Evolutionary conservation across 1,140 invertebrate species (phyloP), one percentile per base, ranked within the genome.

Genomic region (Diabrotica undecimpunctata): DNA sequence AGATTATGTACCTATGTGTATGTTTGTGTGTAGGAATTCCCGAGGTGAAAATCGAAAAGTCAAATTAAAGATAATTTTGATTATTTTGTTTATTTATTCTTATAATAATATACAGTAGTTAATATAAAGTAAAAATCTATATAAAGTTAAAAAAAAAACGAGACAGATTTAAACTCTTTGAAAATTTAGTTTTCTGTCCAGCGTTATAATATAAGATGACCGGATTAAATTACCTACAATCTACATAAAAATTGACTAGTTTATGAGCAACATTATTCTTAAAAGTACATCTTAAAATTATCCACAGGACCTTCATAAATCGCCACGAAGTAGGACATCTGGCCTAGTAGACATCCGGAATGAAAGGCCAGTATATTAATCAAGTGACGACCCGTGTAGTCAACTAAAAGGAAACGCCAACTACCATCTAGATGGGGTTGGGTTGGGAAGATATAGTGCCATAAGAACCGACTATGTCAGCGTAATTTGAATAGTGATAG

Each of bases 281-380:
- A 46, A 46, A 46, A 46, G 8, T 46, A 46, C 41, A 46, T 46
- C 41, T 46, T 46, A n/a, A 46, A 46, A 46, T 46, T 35, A n/a
- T 59, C 50, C 53, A 54, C 59, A 60, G 62, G 64, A 64, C 61
- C 64, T 64, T 25, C 59, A 69, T 69, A 69, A 69, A 69, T 69
- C 65, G 57, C 62, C 36, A 55, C 61, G 68, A 57, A 37, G 25
- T 41, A 35, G 55, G 55, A 66, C 68, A 69, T 69, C 68, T 69
- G 68, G 68, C 58, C 67, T 54, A 58, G 61, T 64, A 61, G 62
- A 64, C 62, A 66, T 69, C 65, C 68, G 68, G 68, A 64, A 64
- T 60, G 62, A 67, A 69, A 65, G 68, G 68, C 39, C 62, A 66
- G 61, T 69, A 69, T 69, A 69, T 69, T 69, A 69, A 69, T 69